Base-by-base conservation (phyloP, 53 echinoderm and acorn worm genomes). In the Actinopyga echinites region DNA sequence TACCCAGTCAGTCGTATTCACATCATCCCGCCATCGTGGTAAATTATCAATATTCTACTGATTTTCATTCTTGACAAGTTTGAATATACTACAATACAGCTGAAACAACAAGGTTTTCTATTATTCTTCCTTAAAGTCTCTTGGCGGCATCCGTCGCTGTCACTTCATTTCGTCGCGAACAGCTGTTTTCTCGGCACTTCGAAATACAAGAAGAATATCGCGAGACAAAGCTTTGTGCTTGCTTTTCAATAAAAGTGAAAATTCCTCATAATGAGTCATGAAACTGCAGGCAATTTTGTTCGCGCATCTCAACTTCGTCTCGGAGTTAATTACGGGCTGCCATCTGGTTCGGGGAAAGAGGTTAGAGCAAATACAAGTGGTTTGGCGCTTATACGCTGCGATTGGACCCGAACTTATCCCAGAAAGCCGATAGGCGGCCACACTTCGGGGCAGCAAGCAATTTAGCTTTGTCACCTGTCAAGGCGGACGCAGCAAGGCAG, bases 191-290 rank as follows among this genome's bases (percentile, higher is more conserved):
- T 32, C 28, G 31, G 71, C 71, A 40, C 44, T 71, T 44, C 28
- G 71, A 44, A 71, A 71, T 71, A 71, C 44, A 71, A 77, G 56
- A 71, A 77, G 56, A 55, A 53, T 77, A 77, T 77, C 31, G 21
- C 77, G 49, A 77, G 77, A 77, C 77, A 77, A 77, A 77, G 77
- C 49, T 71, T 73, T 77, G 55, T 54, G 77, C 56, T 77, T 32
- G 77, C 77, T 77, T 77, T 77, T 77, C 77, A 77, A 77, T 77
- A 77, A 77, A 71, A 77, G 77, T 77, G 77, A 77, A 77, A 77
- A 77, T 77, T 77, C 77, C 56, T 77, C 77, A 77, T 77, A 77
- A 77, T 77, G 77, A 77, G 77, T 77, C 77, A 77, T 77, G 77
- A 77, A 77, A 77, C 77, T 77, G 54, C 77, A 49, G 77, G 77